A percentile compares a stretch with the other conserved stretches of the same genome.
These are phyloP conservation scores for Aphelocoma californica DNA, from an alignment of 2,797 vertebrate species.

Conservation along the genomic window DNA sequence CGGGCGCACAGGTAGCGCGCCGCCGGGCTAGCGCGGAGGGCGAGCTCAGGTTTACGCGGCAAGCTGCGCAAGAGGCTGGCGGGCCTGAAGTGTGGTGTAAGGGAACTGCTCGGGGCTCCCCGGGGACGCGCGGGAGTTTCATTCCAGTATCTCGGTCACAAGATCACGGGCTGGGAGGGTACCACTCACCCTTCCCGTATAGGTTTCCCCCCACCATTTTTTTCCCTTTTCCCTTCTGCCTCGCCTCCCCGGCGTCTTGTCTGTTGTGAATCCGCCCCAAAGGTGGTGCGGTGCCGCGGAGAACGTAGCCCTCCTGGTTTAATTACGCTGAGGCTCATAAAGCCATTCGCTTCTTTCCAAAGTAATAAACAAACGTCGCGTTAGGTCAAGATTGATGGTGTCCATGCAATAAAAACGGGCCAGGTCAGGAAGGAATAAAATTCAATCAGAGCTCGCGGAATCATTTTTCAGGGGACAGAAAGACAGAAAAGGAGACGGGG, in stretches of 20 bases:
- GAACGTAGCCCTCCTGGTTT: slow-evolving; percentile 1
- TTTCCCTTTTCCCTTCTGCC: neutral
- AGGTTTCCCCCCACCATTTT: neutral
- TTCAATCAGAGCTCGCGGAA: slow-evolving; percentile 84
- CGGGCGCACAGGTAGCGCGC: neutral
- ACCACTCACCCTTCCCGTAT: neutral
- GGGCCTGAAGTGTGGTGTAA: neutral
- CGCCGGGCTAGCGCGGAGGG: neutral
- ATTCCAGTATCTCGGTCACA: neutral
- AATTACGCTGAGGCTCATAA: slow-evolving; percentile 77
- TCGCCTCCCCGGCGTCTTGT: neutral
- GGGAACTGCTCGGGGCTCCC: neutral
- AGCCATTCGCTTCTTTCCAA: slow-evolving; percentile 84
- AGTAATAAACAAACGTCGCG: slow-evolving; percentile 93
- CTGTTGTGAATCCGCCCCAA: neutral
- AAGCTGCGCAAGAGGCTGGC: neutral
- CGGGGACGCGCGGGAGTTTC: neutral
- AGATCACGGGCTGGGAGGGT: neutral
- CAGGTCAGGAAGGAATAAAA: slow-evolving; percentile 90
- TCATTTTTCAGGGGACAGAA: slow-evolving; percentile 87
- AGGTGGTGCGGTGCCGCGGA: slow-evolving; percentile 28
- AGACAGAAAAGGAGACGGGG: slow-evolving; percentile 79
- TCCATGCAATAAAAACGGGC: slow-evolving; percentile 79
- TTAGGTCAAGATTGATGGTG: slow-evolving; percentile 90
- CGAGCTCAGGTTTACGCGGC: neutral